A percentile compares a stretch with the other conserved stretches of the same genome.
Conservation (phyloP, 2,113 vertebrate species). For the Podiceps cristatus region DNA sequence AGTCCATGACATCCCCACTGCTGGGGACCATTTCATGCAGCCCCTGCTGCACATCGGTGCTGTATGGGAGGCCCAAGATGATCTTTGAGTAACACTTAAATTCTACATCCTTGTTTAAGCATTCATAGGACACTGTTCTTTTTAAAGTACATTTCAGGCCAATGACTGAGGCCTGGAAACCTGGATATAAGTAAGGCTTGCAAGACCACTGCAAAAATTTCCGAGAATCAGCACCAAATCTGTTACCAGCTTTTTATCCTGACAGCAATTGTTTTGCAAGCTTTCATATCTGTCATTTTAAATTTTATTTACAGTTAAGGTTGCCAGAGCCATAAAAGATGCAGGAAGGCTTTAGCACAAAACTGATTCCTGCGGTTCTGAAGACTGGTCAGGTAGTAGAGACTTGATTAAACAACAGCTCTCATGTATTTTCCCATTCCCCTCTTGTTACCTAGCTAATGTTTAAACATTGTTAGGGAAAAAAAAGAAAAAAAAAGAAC, state of each 20-base stretch:
- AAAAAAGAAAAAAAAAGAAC: neutral
- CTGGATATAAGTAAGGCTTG: neutral
- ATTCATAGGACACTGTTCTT: neutral
- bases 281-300: neutral
- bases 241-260: neutral
- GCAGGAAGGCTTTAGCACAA: neutral
- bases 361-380: neutral
- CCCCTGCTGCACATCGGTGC: accelerated
- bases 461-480: neutral
- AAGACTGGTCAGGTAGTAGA: neutral
- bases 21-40: accelerated
- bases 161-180: neutral
- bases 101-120: neutral
- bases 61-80: accelerated
- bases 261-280: neutral
- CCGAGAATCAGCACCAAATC: neutral
- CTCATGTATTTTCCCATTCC: neutral
- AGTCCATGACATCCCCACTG: neutral
- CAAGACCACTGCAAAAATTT: neutral
- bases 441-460: neutral
- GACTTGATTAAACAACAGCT: neutral
- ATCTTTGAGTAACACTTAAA: neutral
- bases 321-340: neutral
- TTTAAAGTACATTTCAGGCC: neutral
- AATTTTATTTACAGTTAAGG: neutral